Conservation (phyloP, 2,797 vertebrate genomes). For the Microcaecilia unicolor region DNA sequence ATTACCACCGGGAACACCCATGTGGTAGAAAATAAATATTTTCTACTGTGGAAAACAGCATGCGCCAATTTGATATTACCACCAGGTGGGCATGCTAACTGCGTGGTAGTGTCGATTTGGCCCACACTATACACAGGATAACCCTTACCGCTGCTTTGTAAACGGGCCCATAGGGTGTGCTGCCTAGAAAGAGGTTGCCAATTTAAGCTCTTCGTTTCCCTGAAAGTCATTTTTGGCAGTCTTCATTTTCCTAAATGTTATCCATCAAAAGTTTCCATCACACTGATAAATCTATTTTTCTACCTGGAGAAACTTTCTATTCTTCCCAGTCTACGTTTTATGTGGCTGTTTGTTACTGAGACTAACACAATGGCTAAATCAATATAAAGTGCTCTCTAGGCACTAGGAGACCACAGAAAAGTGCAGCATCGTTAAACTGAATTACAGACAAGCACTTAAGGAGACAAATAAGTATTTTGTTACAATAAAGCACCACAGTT, state of each 20-base stretch:
- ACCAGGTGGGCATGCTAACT: too few species aligned
- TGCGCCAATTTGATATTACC: too few species aligned
- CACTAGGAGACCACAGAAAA: constrained; percentile 41
- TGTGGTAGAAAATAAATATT: too few species aligned
- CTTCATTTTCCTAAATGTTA: constrained; percentile 3
- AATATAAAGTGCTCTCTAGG: constrained; percentile 48
- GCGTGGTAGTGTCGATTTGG: too few species aligned
- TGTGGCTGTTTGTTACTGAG: constrained; percentile 44
- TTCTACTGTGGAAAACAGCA: too few species aligned
- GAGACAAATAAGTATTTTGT: constrained; percentile 56
- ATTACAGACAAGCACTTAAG: constrained; percentile 54
- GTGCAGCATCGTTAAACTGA: constrained; percentile 57
- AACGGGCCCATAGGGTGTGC: too few species aligned
- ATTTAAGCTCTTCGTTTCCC: too few species aligned
- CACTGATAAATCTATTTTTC: constrained; percentile 25
- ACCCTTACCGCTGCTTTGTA: too few species aligned
- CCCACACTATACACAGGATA: too few species aligned
- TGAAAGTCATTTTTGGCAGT: not conserved
- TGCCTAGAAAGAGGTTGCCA: too few species aligned
- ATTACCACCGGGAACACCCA: too few species aligned
- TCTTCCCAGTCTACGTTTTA: constrained; percentile 40
- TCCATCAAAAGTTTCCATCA: constrained; percentile 23
- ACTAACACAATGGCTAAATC: constrained; percentile 53
- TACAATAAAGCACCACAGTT: constrained; percentile 33
- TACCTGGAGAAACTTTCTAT: constrained; percentile 34